These are phyloP conservation scores for Lithophane ornitopus DNA, from an alignment of 2,888 invertebrate genomes.

Conservation along the genomic window DNA sequence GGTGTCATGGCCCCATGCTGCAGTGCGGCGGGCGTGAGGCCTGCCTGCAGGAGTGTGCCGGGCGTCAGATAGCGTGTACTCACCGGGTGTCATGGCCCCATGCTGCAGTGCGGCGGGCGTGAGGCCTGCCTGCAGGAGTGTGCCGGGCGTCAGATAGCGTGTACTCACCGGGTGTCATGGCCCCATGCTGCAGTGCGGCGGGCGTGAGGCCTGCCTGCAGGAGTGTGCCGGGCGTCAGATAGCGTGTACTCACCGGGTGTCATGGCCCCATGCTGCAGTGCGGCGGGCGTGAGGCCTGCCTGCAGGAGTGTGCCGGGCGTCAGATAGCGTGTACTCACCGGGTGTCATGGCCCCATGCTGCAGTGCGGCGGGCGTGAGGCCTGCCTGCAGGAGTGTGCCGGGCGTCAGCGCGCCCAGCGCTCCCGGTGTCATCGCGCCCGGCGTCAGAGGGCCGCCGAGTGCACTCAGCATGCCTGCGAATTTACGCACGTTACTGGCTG, in stretches of 20 bases:
- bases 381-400: conserved; percentile 77
- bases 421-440: conserved; percentile 79
- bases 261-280: conserved; percentile 80
- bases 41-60: too few relatives aligned
- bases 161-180: too few relatives aligned
- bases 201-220: too few relatives aligned
- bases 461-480: conserved; percentile 75
- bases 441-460: conserved; percentile 78
- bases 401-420: conserved; percentile 76
- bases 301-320: conserved; percentile 73
- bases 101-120: conserved; percentile 22
- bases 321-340: conserved; percentile 44
- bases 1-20: too few relatives aligned
- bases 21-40: too few relatives aligned
- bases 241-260: conserved; percentile 66
- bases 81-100: too few relatives aligned
- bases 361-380: conserved; percentile 80
- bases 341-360: conserved; percentile 82
- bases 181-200: too few relatives aligned
- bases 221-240: too few relatives aligned
- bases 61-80: too few relatives aligned
- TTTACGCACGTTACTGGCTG: not conserved
- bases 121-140: too few relatives aligned
- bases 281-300: conserved; percentile 82
- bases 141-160: too few relatives aligned